Evolutionary conservation across 2,797 vertebrate species (phyloP), one percentile per base, ranked within the genome.

Genomic region (Dryobates pubescens): DNA sequence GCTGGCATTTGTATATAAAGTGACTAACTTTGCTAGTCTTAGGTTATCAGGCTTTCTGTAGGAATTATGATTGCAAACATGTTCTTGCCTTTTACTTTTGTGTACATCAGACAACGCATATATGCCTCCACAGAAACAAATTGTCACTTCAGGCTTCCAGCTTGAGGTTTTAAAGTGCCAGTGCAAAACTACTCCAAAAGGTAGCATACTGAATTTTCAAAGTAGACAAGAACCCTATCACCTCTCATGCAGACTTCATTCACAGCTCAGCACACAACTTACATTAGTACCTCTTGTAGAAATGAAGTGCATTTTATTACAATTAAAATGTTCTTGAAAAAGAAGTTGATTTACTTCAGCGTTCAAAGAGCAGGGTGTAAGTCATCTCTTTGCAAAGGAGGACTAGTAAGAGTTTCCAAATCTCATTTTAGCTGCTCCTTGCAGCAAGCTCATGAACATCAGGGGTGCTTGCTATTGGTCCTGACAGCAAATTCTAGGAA

Each of bases 91-190:
- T 26, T 12, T 17, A 23, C 17, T 77, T 71, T 12, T 45, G 18
- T 38, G 3, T 53, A 2, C 23, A 11, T 57, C 30, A 49, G 30
- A 17, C 1, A 1, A 36, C 15, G 8, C 10, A 18, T 1, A 1
- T 17, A 6, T 6, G 32, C 18, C 79, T 82, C 10, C 2, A 3
- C 0, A 36, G 20, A 56, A 76, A 9, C 4, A 54, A 64, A 24
- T 57, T 74, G 30, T 29, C 38, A 24, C 36, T 75, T 79, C 38
- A 24, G 9, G 16, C 58, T 89, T 90, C 84, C 69, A 18, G 26
- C 18, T 41, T 45, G 15, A 59, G 8, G 5, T 67, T 89, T 67
- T 62, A 57, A 59, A 61, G 32, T 65, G 23, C 15, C 17, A 12
- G 13, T 51, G 29, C 34, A 85, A 32, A 89, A n/a, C 63, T 59